These are phyloP conservation scores for Puffinus mauretanicus DNA, from an alignment of 2,113 vertebrate genomes.

Conservation along the genomic window DNA sequence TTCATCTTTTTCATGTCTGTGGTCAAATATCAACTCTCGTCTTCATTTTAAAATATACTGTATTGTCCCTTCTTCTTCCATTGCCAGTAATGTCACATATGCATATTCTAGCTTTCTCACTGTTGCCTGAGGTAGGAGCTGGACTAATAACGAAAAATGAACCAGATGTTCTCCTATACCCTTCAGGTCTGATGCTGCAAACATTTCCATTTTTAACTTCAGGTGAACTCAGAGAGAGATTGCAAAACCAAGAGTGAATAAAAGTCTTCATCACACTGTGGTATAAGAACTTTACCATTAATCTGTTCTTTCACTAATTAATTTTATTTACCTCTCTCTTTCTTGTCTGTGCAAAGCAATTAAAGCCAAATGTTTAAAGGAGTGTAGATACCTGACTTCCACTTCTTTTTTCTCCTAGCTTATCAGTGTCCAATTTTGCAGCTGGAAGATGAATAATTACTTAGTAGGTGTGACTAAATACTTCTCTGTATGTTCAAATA, in stretches of 20 bases:
- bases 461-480: background rate
- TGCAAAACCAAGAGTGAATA: background rate
- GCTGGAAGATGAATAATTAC: background rate
- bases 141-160: background rate
- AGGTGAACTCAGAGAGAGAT: background rate
- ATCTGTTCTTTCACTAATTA: background rate
- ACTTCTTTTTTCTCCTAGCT: background rate
- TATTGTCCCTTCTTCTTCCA: background rate
- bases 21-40: background rate
- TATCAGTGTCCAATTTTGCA: background rate
- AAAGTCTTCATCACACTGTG: background rate
- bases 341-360: background rate
- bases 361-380: background rate
- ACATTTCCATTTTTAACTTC: background rate
- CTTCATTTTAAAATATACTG: background rate
- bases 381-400: background rate
- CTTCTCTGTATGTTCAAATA: background rate
- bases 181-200: background rate
- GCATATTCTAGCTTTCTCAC: background rate
- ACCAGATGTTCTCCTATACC: background rate
- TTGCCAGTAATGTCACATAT: background rate
- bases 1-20: background rate
- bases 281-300: background rate
- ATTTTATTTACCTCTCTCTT: background rate
- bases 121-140: background rate